A percentile compares a stretch with the other conserved stretches of the same genome.
Evolutionary conservation across 2,888 invertebrate species (phyloP).

Genomic region (Oasisia sp.): DNA sequence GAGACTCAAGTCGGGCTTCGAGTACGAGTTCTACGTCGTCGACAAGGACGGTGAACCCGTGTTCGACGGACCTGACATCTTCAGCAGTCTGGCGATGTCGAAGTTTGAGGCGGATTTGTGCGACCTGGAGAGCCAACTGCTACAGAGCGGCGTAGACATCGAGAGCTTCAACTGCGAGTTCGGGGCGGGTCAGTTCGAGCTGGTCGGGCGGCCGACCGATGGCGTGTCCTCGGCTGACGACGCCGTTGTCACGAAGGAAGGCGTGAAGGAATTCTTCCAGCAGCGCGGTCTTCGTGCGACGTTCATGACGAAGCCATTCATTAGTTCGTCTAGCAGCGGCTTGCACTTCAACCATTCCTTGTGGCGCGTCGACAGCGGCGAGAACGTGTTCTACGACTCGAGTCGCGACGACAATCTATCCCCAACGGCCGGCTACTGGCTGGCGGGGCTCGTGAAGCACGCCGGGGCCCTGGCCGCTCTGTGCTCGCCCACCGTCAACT

Average conservation of each 20-base stretch:
- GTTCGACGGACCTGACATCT: slow-evolving; percentile 27
- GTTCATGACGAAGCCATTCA: slow-evolving; percentile 42
- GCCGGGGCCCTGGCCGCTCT: slow-evolving; percentile 40
- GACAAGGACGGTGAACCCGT: slow-evolving; percentile 28
- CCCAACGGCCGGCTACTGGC: slow-evolving; percentile 32
- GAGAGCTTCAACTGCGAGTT: slow-evolving; percentile 33
- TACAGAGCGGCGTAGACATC: slow-evolving; percentile 31
- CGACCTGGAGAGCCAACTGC: slow-evolving; percentile 25
- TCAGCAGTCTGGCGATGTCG: slow-evolving; percentile 21
- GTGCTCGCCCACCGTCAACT: slow-evolving; percentile 44
- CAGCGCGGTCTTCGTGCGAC: slow-evolving; percentile 27
- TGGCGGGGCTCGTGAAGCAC: slow-evolving; percentile 42
- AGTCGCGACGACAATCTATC: slow-evolving; percentile 29
- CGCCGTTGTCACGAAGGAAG: slow-evolving; percentile 37
- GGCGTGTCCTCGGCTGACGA: slow-evolving; percentile 39
- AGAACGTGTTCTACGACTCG: slow-evolving; percentile 35
- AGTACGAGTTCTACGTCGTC: slow-evolving; percentile 35
- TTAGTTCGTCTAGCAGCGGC: slow-evolving; percentile 30
- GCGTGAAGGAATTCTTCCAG: slow-evolving; percentile 37
- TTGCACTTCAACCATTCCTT: slow-evolving; percentile 44
- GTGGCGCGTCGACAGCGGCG: slow-evolving; percentile 29
- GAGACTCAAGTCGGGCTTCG: slow-evolving; percentile 34
- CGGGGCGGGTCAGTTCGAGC: slow-evolving; percentile 40
- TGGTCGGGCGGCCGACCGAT: slow-evolving; percentile 31
- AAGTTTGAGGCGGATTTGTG: slow-evolving; percentile 28